Conservation (phyloP, 1,140 invertebrate species). For the Caenorhabditis briggsae region DNA sequence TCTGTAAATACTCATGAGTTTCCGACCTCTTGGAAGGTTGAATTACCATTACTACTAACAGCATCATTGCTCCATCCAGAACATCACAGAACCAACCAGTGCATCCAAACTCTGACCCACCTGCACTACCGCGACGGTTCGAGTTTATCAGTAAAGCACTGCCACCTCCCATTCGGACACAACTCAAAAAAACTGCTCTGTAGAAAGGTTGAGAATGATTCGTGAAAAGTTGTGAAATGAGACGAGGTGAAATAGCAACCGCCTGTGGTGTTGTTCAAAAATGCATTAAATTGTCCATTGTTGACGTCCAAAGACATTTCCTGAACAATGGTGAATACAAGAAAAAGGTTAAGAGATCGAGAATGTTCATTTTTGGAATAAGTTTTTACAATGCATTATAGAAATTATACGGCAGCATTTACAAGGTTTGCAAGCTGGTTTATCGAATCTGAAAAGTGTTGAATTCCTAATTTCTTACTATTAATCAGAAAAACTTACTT, state of each 20-base stretch:
- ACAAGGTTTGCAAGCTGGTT: not conserved
- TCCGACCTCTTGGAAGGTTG: not conserved
- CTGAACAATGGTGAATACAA: not conserved
- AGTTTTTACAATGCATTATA: not conserved
- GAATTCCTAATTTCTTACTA: not conserved
- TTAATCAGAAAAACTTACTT: not conserved
- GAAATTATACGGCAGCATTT: not conserved
- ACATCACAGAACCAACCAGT: constrained; percentile 25
- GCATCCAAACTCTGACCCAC: constrained; percentile 14
- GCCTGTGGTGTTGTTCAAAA: constrained; percentile 10
- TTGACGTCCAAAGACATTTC: no score
- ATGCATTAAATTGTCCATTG: not conserved
- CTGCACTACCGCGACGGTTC: not conserved
- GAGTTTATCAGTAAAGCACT: constrained; percentile 34
- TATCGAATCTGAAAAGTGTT: constrained; percentile 34
- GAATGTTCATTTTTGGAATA: constrained; percentile 11
- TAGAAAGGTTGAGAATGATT: not conserved
- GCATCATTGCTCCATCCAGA: constrained; percentile 15
- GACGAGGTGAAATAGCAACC: not conserved
- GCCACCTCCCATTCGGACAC: not conserved
- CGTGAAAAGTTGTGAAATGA: constrained; percentile 1
- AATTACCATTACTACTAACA: constrained; percentile 41
- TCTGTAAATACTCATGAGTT: constrained; percentile 5
- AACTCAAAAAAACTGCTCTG: not conserved
- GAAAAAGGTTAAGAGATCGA: not conserved